These are phyloP conservation scores for Coluber constrictor DNA, from an alignment of 2,797 vertebrate species.

Conservation along the genomic window DNA sequence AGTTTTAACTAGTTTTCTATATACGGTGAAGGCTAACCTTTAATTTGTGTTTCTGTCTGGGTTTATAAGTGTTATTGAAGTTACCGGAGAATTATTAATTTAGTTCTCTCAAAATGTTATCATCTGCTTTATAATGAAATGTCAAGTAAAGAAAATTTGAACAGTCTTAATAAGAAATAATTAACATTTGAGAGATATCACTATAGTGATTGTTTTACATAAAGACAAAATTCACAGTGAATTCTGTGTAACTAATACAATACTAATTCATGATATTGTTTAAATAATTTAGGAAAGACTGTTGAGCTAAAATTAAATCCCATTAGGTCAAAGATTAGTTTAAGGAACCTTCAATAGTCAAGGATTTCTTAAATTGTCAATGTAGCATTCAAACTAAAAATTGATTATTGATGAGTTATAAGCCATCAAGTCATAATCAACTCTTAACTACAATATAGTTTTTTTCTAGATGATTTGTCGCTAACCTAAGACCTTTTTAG, in stretches of 20 bases:
- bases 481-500: neutral
- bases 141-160: neutral
- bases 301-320: neutral
- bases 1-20: neutral
- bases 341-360: neutral
- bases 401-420: neutral
- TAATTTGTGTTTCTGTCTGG: neutral
- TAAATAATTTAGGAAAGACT: neutral
- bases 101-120: neutral
- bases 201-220: neutral
- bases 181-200: neutral
- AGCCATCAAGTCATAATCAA: neutral
- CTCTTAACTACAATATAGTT: neutral
- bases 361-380: neutral
- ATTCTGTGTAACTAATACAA: neutral
- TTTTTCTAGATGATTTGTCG: neutral
- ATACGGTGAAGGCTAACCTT: neutral
- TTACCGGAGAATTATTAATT: neutral
- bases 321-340: neutral
- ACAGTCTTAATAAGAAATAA: neutral
- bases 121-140: neutral
- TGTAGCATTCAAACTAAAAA: neutral
- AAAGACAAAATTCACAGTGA: neutral
- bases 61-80: neutral
- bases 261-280: neutral